Conservation (phyloP, 2,797 vertebrate species). For the Rhadinocentrus ornatus region DNA sequence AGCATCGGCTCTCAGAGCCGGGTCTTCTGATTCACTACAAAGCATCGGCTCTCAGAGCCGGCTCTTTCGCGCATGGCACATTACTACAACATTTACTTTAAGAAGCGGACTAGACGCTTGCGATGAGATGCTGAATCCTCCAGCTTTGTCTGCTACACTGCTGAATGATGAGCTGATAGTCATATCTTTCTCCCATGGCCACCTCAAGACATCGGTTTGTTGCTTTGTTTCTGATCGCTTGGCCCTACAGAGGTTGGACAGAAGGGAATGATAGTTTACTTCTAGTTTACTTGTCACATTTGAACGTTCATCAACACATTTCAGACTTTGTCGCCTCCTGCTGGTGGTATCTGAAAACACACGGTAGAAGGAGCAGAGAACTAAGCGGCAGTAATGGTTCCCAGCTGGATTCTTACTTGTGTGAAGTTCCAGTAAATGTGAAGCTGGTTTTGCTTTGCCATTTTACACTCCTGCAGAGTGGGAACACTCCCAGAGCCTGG, state of each 20-base stretch:
- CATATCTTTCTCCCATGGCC: background rate
- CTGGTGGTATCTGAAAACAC: too few species aligned
- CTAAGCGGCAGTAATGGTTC: background rate
- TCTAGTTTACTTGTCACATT: too few species aligned
- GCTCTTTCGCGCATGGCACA: too few species aligned
- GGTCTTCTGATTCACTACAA: too few species aligned
- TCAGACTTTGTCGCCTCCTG: background rate
- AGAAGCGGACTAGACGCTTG: constrained; percentile 28
- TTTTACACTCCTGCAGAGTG: constrained; percentile 41
- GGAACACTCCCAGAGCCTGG: constrained; percentile 46
- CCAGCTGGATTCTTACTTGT: constrained; percentile 48
- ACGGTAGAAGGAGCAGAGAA: too few species aligned
- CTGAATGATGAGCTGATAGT: constrained; percentile 53
- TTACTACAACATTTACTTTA: too few species aligned
- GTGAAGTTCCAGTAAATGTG: constrained; percentile 65
- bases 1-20: too few species aligned
- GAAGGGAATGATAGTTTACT: background rate
- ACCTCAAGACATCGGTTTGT: constrained; percentile 67
- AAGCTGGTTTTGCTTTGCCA: constrained; percentile 32
- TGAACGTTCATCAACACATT: background rate
- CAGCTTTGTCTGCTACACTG: constrained; percentile 62
- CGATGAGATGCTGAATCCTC: constrained; percentile 51
- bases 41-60: too few species aligned
- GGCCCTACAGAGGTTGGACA: constrained; percentile 45
- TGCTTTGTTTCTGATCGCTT: constrained; percentile 58